Evolutionary conservation across 2,113 vertebrate species (phyloP).

Genomic region (Jaculus jaculus): DNA sequence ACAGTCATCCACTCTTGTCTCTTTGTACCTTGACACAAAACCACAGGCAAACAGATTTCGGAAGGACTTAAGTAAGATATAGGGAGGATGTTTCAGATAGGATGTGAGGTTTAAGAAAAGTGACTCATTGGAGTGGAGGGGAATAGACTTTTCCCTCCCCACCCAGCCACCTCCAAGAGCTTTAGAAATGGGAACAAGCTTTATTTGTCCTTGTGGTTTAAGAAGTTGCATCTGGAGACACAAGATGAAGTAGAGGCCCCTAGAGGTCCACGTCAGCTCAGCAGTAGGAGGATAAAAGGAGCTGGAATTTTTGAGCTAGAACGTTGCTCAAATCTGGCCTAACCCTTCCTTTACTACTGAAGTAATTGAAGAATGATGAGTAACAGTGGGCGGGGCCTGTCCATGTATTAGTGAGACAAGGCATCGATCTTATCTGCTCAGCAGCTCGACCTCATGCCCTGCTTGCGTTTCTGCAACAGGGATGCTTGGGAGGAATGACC

Average conservation of each 20-base stretch:
- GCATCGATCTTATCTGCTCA: not conserved
- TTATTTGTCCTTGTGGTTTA: conserved; percentile 61
- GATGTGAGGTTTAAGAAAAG: conserved; percentile 13
- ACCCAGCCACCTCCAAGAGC: not conserved
- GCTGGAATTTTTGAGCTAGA: conserved; percentile 44
- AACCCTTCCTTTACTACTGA: not conserved
- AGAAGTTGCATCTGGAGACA: conserved; percentile 57
- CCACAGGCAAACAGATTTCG: conserved; percentile 13
- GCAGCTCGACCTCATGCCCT: not conserved
- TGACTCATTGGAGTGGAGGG: not conserved
- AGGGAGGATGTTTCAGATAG: conserved; percentile 22
- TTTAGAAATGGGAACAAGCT: conserved; percentile 51
- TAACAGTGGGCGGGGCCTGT: not conserved
- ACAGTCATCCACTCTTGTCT: conserved; percentile 42
- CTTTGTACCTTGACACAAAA: conserved; percentile 37
- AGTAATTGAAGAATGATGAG: not conserved
- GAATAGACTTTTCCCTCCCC: not conserved
- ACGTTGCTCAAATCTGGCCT: not conserved
- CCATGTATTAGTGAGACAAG: not conserved
- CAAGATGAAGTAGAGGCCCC: conserved; percentile 44
- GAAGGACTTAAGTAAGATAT: conserved; percentile 4
- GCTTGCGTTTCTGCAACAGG: accelerated
- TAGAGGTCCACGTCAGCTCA: not conserved
- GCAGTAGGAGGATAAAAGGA: not conserved
- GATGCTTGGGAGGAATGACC: not conserved